Percentiles rank a stretch among this genome's conserved stretches.
These are phyloP conservation scores for Lymantria dispar DNA, from an alignment of 2,888 invertebrate species.

Conservation along the genomic window DNA sequence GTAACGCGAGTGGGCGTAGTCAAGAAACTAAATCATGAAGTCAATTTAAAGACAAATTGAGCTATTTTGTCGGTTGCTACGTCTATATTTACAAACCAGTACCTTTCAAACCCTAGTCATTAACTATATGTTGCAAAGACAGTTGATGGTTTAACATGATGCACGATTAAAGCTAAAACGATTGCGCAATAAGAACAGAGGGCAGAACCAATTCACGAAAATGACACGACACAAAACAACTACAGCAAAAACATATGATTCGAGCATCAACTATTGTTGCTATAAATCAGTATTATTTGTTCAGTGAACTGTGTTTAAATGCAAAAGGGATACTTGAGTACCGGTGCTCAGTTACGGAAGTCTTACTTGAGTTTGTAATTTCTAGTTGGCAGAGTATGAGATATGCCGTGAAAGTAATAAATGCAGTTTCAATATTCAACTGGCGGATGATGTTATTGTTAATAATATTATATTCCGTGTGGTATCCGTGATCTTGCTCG, in stretches of 20 bases:
- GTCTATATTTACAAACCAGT: conserved; percentile 41
- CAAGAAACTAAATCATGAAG: conserved; percentile 64
- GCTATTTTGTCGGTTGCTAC: conserved; percentile 53
- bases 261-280: conserved; percentile 30
- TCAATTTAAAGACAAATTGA: conserved; percentile 72
- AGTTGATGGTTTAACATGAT: conserved; percentile 10
- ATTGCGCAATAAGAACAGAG: conserved; percentile 21
- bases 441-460: too few relatives aligned
- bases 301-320: conserved; percentile 22
- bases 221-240: conserved; percentile 30
- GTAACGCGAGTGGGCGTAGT: conserved; percentile 56
- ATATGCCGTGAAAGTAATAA: too few relatives aligned
- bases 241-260: conserved; percentile 32
- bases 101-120: conserved; percentile 19
- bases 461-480: too few relatives aligned
- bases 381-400: conserved; percentile 7
- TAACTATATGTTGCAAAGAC: conserved; percentile 8
- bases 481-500: too few relatives aligned
- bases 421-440: too few relatives aligned
- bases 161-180: conserved; percentile 12
- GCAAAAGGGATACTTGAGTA: conserved; percentile 25
- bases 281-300: conserved; percentile 24
- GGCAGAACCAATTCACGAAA: conserved; percentile 28
- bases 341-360: conserved; percentile 31
- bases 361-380: conserved; percentile 27